A percentile compares a stretch with the other conserved stretches of the same genome.
Conservation (phyloP, 35 echinoderm and acorn worm genomes). For the Ophiothrix spiculata region DNA sequence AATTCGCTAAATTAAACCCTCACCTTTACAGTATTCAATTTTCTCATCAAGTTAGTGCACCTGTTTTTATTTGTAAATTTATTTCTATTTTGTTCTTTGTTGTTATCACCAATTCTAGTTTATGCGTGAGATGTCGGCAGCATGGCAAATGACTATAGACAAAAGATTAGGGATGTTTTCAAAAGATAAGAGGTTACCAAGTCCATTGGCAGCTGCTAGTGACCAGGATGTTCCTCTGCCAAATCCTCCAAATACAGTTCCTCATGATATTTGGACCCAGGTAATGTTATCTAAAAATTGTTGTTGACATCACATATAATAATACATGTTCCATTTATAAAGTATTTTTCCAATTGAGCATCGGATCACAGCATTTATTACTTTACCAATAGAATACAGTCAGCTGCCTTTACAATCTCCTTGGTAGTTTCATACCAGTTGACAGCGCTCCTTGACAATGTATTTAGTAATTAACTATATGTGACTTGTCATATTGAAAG, state of each 20-base stretch:
- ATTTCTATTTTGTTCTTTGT: not conserved
- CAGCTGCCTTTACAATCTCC: no score
- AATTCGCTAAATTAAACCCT: not conserved
- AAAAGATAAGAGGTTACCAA: slow-evolving; percentile 52
- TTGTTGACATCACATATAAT: no score
- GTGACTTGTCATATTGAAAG: no score
- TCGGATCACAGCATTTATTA: no score
- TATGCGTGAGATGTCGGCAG: slow-evolving; percentile 90
- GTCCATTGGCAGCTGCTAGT: slow-evolving; percentile 70
- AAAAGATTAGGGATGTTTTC: slow-evolving; percentile 81
- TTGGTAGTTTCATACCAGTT: no score
- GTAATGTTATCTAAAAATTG: no score
- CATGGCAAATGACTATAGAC: slow-evolving; percentile 96
- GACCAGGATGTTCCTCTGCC: slow-evolving; percentile 60
- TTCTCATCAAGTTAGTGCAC: not conserved
- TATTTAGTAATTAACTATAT: no score
- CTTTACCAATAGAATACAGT: no score
- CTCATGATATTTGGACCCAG: slow-evolving; percentile 97
- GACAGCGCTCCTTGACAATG: no score
- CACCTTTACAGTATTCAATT: not conserved
- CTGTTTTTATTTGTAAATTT: not conserved
- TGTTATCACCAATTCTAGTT: slow-evolving; percentile 66
- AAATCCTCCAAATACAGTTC: slow-evolving; percentile 82
- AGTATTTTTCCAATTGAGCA: no score
- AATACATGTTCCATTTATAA: no score